Conservation (phyloP, 2,888 invertebrate species). For the Standfussiana lucernea region DNA sequence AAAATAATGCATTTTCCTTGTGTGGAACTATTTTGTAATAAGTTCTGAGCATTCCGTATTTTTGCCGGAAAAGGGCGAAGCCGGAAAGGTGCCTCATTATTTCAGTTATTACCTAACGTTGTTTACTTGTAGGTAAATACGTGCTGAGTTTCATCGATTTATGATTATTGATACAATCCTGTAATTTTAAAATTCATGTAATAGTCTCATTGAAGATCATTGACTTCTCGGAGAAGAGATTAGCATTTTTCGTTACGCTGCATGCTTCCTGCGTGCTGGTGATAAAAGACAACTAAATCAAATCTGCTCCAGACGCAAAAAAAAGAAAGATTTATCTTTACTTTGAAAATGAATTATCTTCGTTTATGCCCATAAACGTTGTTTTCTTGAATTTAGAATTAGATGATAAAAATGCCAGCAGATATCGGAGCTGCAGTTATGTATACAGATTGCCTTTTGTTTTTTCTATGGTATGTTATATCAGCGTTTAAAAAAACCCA, state of each 20-base stretch:
- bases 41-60: constrained; percentile 9
- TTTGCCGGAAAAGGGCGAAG: constrained; percentile 55
- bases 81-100: constrained; percentile 55
- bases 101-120: constrained; percentile 32
- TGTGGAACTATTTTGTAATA: constrained; percentile 15
- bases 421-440: background rate
- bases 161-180: constrained; percentile 20
- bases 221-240: constrained; percentile 2
- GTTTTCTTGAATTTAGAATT: background rate
- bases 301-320: background rate
- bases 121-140: constrained; percentile 14
- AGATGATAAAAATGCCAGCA: background rate
- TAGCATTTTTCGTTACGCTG: constrained; percentile 13
- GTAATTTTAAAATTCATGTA: constrained; percentile 19
- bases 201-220: constrained; percentile 3
- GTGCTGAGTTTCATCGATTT: constrained; percentile 19
- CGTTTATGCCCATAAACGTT: background rate
- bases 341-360: background rate
- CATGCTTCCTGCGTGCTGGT: constrained; percentile 12
- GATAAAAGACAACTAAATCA: constrained; percentile 18
- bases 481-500: background rate
- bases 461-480: background rate
- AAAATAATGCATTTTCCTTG: constrained; percentile 25
- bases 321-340: background rate
- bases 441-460: background rate